These are phyloP conservation scores for Hyppa rectilinea DNA, from an alignment of 2,888 invertebrate species.

Conservation along the genomic window DNA sequence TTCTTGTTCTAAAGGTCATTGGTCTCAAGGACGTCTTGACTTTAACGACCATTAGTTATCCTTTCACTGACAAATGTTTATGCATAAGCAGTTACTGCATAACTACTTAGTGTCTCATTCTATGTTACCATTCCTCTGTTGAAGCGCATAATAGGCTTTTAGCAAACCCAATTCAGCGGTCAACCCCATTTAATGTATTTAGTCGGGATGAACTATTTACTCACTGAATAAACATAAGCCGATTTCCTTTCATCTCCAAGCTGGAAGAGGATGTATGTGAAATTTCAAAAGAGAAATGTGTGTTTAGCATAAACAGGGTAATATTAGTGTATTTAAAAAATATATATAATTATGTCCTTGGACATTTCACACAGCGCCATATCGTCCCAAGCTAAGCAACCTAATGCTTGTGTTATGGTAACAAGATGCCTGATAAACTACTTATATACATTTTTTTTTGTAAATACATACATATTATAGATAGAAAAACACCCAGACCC, in stretches of 20 bases:
- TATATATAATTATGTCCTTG: too few species aligned
- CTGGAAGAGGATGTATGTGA: not conserved
- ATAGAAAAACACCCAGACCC: too few species aligned
- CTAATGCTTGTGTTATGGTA: too few species aligned
- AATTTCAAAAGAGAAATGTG: constrained; percentile 9
- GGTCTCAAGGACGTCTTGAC: constrained; percentile 13
- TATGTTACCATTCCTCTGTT: constrained; percentile 14
- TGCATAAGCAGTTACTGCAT: constrained; percentile 13
- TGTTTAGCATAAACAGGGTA: constrained; percentile 13
- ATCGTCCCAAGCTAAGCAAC: too few species aligned
- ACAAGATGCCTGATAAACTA: too few species aligned
- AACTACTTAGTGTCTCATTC: constrained; percentile 2
- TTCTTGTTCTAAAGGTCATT: not conserved
- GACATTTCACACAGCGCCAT: too few species aligned
- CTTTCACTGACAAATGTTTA: constrained; percentile 27
- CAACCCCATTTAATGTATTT: constrained; percentile 35
- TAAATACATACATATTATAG: too few species aligned
- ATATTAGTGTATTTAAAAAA: too few species aligned
- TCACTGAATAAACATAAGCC: constrained; percentile 34
- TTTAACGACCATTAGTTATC: constrained; percentile 1
- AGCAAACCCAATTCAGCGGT: constrained; percentile 29
- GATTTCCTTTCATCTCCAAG: constrained; percentile 28
- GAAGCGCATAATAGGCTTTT: constrained; percentile 32
- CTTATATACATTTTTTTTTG: too few species aligned
- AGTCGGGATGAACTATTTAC: constrained; percentile 25